Conservation (phyloP, 2,113 vertebrate genomes). For the Brachionichthys hirsutus region DNA sequence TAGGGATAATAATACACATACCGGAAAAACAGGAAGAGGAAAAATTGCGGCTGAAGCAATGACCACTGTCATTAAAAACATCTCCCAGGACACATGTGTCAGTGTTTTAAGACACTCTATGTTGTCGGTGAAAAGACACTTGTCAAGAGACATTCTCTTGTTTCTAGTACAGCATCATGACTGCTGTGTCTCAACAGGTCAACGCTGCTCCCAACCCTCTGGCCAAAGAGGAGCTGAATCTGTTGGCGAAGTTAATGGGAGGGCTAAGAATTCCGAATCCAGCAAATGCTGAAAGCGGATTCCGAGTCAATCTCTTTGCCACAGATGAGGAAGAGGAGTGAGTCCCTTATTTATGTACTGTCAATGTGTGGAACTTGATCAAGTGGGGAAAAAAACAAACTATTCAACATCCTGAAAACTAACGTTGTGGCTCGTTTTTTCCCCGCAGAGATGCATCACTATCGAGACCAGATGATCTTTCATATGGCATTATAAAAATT, state of each 20-base stretch:
- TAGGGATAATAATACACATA: no score
- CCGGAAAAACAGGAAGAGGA: no score
- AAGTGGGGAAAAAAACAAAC: neutral
- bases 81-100: no score
- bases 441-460: constrained; percentile 84
- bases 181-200: constrained; percentile 76
- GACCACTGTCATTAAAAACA: no score
- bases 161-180: neutral
- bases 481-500: constrained; percentile 89
- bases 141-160: neutral
- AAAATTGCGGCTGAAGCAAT: no score
- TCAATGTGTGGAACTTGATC: neutral
- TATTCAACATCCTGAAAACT: neutral
- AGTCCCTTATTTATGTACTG: constrained; percentile 39
- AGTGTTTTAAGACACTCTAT: neutral
- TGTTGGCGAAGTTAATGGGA: constrained; percentile 92
- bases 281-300: constrained; percentile 79
- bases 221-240: constrained; percentile 95
- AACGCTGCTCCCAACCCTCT: constrained; percentile 87
- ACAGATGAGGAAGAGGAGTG: constrained; percentile 97
- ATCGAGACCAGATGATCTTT: constrained; percentile 86
- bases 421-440: constrained; percentile 22
- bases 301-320: constrained; percentile 90
- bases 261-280: constrained; percentile 85
- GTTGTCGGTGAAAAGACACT: neutral